Percentiles rank a stretch among this genome's conserved stretches.
These are phyloP conservation scores for Tragelaphus strepsiceros DNA, from an alignment of 2,113 vertebrate genomes.

Conservation along the genomic window DNA sequence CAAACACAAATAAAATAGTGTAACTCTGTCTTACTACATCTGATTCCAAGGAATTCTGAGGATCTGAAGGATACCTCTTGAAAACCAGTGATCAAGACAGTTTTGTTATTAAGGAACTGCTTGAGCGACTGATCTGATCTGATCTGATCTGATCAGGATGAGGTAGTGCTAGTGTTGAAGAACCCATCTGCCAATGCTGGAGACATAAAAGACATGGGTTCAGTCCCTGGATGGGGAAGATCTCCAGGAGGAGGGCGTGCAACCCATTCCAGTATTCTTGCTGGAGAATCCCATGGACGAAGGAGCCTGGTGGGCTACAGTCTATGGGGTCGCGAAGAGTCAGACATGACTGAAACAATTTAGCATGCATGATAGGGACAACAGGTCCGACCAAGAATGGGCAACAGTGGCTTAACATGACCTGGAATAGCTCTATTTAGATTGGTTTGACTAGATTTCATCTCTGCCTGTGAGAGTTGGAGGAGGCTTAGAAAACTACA, in stretches of 20 bases:
- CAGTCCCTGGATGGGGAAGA: not conserved
- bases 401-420: not conserved
- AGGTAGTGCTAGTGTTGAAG: not conserved
- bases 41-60: not conserved
- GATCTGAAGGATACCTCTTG: not conserved
- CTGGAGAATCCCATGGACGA: not conserved
- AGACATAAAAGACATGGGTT: not conserved
- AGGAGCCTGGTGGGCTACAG: not conserved
- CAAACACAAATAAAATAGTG: not conserved
- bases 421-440: not conserved
- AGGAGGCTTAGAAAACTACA: not conserved
- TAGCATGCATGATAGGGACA: not conserved
- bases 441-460: not conserved
- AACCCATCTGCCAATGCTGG: not conserved
- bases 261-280: not conserved
- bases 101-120: not conserved
- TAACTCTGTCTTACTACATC: not conserved
- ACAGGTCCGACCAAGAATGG: not conserved
- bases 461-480: not conserved
- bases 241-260: not conserved
- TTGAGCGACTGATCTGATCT: too few species aligned
- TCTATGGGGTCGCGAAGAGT: not conserved
- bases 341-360: not conserved
- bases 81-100: not conserved
- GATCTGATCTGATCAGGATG: too few species aligned